Conservation (phyloP, 2,888 invertebrate species). For the Melanargia galathea region DNA sequence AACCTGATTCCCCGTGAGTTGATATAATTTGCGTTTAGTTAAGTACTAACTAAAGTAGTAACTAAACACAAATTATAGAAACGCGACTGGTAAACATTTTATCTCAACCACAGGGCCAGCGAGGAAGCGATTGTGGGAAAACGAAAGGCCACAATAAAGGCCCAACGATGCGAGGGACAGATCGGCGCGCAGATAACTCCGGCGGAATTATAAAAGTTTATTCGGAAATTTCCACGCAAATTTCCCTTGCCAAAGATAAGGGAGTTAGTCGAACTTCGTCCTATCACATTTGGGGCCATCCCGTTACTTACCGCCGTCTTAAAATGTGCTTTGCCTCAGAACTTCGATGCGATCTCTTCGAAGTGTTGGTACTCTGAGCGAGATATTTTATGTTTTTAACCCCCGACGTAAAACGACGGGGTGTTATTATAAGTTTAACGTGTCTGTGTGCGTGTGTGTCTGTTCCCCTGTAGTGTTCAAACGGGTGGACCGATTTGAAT, state of each 20-base stretch:
- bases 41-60: no score
- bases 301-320: background rate
- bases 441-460: no score
- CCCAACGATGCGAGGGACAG: slow-evolving; percentile 48
- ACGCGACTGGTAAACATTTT: slow-evolving; percentile 57
- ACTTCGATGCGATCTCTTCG: slow-evolving; percentile 1
- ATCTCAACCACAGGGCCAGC: slow-evolving; percentile 68
- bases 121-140: slow-evolving; percentile 68
- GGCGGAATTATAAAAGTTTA: slow-evolving; percentile 48
- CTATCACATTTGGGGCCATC: slow-evolving; percentile 4
- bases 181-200: slow-evolving; percentile 55
- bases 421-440: no score
- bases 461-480: no score
- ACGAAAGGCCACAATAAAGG: slow-evolving; percentile 65
- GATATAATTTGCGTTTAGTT: no score
- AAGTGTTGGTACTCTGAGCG: background rate
- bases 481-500: no score
- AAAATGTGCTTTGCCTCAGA: background rate
- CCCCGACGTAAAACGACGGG: no score
- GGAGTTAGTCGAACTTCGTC: slow-evolving; percentile 19
- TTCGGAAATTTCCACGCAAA: slow-evolving; percentile 32
- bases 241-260: slow-evolving; percentile 23
- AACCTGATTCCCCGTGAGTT: no score
- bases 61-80: slow-evolving; percentile 46
- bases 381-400: background rate